Percentiles rank a stretch among this genome's conserved stretches.
Evolutionary conservation across 2,888 invertebrate species (phyloP).

Genomic region (Nipponacmea schrenckii): DNA sequence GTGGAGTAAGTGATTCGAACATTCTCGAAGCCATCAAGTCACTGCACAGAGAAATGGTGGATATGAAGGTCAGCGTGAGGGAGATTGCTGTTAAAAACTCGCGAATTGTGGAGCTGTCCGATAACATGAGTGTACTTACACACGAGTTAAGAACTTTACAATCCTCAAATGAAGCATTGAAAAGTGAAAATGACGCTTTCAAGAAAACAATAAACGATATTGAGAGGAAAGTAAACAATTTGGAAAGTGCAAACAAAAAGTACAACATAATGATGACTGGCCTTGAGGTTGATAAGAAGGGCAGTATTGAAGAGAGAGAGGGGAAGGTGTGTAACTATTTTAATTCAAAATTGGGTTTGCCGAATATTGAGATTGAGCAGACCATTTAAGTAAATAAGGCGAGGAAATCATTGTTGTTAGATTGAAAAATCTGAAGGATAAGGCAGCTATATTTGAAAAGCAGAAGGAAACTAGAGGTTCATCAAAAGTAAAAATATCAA

Average conservation of each 20-base stretch:
- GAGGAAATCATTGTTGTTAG: neutral
- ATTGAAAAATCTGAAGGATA: neutral
- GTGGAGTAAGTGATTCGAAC: neutral
- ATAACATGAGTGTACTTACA: neutral
- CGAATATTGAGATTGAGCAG: neutral
- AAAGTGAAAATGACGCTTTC: neutral
- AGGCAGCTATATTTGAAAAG: neutral
- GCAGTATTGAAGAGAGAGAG: neutral
- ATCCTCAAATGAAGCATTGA: neutral
- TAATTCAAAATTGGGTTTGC: neutral
- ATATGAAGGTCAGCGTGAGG: neutral
- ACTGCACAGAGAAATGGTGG: neutral
- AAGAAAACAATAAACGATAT: neutral
- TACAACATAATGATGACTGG: neutral
- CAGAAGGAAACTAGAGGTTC: neutral
- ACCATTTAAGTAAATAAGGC: neutral
- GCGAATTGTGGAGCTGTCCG: neutral
- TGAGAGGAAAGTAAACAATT: neutral
- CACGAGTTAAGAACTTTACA: neutral
- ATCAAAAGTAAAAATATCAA: neutral
- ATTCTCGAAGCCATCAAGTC: neutral
- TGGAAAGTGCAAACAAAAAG: neutral
- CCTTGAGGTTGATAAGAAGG: neutral
- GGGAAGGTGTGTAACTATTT: neutral
- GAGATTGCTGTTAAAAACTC: neutral